Conservation (phyloP, 2,797 vertebrate genomes). For the Smutsia gigantea region DNA sequence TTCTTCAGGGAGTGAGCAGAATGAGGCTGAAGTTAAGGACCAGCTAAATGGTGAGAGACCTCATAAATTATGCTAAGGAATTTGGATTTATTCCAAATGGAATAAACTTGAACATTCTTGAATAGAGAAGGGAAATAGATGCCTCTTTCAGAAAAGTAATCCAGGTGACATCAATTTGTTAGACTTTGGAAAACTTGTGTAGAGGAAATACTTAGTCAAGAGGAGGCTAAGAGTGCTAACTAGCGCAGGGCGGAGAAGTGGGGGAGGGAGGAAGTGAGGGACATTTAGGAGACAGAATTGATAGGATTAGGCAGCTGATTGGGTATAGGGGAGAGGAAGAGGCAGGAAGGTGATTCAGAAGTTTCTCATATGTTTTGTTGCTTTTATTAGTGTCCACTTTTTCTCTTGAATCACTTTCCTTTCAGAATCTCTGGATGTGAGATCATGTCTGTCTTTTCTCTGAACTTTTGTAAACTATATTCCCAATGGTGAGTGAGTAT, state of each 20-base stretch:
- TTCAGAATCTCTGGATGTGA: constrained; percentile 47
- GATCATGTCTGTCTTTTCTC: constrained; percentile 60
- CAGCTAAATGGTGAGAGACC: not conserved
- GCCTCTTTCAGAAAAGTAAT: not conserved
- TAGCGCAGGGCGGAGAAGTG: not conserved
- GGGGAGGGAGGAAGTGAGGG: not conserved
- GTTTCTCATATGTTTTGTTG: not conserved
- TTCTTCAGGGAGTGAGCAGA: not conserved
- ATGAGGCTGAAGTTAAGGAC: not conserved
- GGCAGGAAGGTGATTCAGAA: constrained; percentile 53
- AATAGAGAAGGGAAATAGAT: not conserved
- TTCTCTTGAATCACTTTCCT: constrained; percentile 59
- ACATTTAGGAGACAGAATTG: not conserved
- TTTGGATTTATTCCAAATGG: constrained; percentile 29
- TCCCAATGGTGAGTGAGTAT: not conserved
- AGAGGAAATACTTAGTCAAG: constrained; percentile 10
- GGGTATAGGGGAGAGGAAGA: not conserved
- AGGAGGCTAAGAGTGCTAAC: not conserved
- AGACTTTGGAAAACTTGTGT: not conserved
- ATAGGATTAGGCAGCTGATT: not conserved
- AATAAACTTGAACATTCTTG: constrained; percentile 43
- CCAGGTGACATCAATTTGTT: not conserved
- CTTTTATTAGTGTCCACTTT: not conserved
- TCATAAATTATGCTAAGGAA: not conserved
- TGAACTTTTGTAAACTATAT: constrained; percentile 50